Percentiles rank a stretch among this genome's conserved stretches.
Conservation (phyloP, 2,797 vertebrate species). For the Enteromius afrohamiltoni region DNA sequence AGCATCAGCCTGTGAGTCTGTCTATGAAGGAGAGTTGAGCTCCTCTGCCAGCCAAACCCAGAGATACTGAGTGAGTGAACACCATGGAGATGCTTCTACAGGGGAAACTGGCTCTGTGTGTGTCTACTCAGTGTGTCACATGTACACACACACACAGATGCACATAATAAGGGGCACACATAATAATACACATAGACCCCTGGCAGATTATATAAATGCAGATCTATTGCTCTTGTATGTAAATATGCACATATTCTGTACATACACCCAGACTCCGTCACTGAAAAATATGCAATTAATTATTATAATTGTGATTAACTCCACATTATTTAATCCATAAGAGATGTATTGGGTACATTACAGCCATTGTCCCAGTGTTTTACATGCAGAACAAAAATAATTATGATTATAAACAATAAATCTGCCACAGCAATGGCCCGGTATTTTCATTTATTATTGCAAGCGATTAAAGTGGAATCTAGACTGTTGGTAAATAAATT, state of each 20-base stretch:
- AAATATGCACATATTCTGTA: too few relatives aligned
- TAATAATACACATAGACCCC: neutral
- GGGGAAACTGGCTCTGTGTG: constrained; percentile 31
- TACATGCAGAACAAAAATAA: constrained; percentile 12
- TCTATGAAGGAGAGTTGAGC: constrained; percentile 50
- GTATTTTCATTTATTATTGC: constrained; percentile 7
- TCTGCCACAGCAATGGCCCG: constrained; percentile 1
- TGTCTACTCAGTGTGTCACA: constrained; percentile 30
- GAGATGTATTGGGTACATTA: neutral
- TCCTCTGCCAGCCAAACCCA: constrained; percentile 44
- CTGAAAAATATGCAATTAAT: neutral
- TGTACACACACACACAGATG: neutral
- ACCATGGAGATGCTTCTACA: constrained; percentile 51
- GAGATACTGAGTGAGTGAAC: constrained; percentile 44
- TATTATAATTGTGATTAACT: neutral
- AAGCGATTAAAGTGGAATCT: constrained; percentile 10
- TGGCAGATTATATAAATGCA: neutral
- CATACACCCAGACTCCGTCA: neutral
- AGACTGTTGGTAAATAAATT: neutral
- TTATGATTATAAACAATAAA: constrained; percentile 7
- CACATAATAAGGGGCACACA: neutral
- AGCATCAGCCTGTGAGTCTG: constrained; percentile 53
- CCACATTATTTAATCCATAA: neutral
- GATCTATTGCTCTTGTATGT: neutral
- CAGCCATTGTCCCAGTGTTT: constrained; percentile 3